Conservation (phyloP, 2,888 invertebrate species). For the Gortyna flavago region DNA sequence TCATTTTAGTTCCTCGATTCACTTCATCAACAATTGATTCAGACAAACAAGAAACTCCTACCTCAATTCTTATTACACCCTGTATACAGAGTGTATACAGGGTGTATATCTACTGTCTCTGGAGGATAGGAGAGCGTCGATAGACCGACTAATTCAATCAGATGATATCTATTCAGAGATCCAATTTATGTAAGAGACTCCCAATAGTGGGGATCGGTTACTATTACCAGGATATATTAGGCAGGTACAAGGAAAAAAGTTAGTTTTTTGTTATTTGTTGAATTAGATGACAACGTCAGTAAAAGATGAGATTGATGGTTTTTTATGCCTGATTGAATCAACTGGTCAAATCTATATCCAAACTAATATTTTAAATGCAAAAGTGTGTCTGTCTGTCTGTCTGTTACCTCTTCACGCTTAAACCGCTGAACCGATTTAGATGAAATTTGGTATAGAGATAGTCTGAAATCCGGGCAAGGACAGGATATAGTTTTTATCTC, state of each 20-base stretch:
- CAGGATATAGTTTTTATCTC: too few species aligned
- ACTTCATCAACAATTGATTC: background rate
- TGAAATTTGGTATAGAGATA: too few species aligned
- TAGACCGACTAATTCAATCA: slow-evolving; percentile 87
- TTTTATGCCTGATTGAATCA: background rate
- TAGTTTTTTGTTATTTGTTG: slow-evolving; percentile 23
- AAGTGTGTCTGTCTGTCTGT: too few species aligned
- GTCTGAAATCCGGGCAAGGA: too few species aligned
- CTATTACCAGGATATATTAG: slow-evolving; percentile 62
- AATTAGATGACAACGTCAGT: slow-evolving; percentile 7
- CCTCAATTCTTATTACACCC: slow-evolving; percentile 3
- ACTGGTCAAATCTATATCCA: too few species aligned
- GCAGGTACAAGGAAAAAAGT: slow-evolving; percentile 29
- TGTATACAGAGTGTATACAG: slow-evolving; percentile 15
- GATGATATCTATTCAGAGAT: slow-evolving; percentile 84
- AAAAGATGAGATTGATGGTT: slow-evolving; percentile 17
- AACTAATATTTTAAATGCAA: too few species aligned
- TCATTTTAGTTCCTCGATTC: background rate
- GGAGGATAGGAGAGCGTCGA: slow-evolving; percentile 73
- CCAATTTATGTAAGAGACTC: slow-evolving; percentile 85
- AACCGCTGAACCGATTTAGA: too few species aligned
- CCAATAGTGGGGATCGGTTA: slow-evolving; percentile 70
- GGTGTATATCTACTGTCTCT: slow-evolving; percentile 42
- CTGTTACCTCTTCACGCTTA: too few species aligned
- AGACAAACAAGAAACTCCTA: background rate